Evolutionary conservation across 2,113 vertebrate species (phyloP).

Genomic region (Glaucidium brasilianum): DNA sequence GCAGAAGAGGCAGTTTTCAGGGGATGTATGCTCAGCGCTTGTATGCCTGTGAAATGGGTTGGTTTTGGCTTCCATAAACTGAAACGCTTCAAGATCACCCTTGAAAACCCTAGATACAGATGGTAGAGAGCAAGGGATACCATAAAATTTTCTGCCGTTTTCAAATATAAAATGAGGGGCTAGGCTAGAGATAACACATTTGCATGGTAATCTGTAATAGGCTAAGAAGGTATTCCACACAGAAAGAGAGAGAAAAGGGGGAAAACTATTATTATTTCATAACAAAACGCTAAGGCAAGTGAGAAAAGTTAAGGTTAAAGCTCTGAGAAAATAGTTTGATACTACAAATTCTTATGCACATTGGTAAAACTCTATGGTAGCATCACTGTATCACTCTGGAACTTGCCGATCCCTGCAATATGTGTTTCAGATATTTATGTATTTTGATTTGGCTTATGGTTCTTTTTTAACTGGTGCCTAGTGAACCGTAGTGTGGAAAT

Average conservation of each 20-base stretch:
- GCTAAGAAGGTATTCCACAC: neutral
- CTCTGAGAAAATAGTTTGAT: neutral
- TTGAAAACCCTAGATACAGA: neutral
- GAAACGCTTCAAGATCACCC: neutral
- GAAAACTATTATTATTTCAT: neutral
- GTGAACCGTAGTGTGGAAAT: neutral
- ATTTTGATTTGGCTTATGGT: neutral
- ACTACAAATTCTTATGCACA: neutral
- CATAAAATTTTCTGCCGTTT: neutral
- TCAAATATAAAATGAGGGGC: neutral
- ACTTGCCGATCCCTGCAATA: neutral
- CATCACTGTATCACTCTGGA: neutral
- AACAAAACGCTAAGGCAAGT: neutral
- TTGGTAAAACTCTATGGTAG: neutral
- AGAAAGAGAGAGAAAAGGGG: neutral
- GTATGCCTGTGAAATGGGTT: neutral
- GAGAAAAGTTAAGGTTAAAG: neutral
- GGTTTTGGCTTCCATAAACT: neutral
- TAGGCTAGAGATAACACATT: neutral
- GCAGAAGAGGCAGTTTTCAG: neutral
- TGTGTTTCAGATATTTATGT: neutral
- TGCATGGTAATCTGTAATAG: rapidly evolving
- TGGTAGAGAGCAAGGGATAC: neutral
- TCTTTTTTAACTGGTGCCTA: neutral
- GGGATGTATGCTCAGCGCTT: neutral